Percentiles rank a stretch among this genome's conserved stretches.
These are phyloP conservation scores for Octodonta nipae DNA, from an alignment of 2,888 invertebrate species.

Conservation along the genomic window DNA sequence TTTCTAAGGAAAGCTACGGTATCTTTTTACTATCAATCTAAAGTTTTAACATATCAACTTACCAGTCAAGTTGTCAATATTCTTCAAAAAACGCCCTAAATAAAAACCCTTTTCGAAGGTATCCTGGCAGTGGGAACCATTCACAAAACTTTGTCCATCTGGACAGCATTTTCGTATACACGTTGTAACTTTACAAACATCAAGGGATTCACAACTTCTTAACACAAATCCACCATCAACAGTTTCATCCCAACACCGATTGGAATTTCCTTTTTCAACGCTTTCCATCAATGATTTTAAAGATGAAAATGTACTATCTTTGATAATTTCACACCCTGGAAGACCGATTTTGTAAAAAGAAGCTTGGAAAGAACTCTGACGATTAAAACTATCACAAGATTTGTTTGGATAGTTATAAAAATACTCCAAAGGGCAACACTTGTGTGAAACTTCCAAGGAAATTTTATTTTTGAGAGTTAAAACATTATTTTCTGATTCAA, in stretches of 20 bases:
- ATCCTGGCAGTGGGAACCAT: slow-evolving; percentile 19
- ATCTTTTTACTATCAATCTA: too few relatives aligned
- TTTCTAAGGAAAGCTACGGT: too few relatives aligned
- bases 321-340: neutral
- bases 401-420: too few relatives aligned
- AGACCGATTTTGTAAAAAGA: neutral
- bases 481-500: too few relatives aligned
- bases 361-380: too few relatives aligned
- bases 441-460: too few relatives aligned
- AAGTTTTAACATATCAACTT: too few relatives aligned
- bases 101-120: slow-evolving; percentile 22
- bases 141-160: slow-evolving; percentile 38
- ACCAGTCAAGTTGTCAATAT: slow-evolving; percentile 10
- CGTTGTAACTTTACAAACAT: slow-evolving; percentile 16
- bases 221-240: slow-evolving; percentile 12
- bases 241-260: slow-evolving; percentile 19
- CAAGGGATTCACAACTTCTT: slow-evolving; percentile 18
- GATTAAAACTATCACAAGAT: too few relatives aligned
- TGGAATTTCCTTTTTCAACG: too few relatives aligned
- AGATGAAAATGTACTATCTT: neutral
- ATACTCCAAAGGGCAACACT: too few relatives aligned
- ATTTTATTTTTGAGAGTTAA: too few relatives aligned
- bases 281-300: too few relatives aligned
- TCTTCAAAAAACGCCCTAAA: slow-evolving; percentile 11
- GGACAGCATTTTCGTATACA: slow-evolving; percentile 44